Base-by-base conservation (phyloP, 1,140 invertebrate genomes). In the Paraescarpia echinospica region DNA sequence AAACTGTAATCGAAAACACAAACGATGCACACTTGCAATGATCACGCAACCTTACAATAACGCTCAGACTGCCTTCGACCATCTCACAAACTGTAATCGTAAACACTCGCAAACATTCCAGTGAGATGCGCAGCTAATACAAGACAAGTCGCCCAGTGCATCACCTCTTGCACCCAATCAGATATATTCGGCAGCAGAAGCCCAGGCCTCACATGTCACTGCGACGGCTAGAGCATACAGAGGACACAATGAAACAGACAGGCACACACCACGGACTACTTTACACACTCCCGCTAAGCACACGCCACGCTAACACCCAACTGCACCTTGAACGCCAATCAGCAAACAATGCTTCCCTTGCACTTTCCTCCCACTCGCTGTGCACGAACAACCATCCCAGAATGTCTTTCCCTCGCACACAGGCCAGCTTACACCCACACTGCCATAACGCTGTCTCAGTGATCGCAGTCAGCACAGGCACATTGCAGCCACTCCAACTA, bases 181-280 rank as follows among this genome's bases (percentile, higher is more conserved):
- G 27, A 77, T 77, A 77, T 77, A 77, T 77, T 77, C 59, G 59
- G 59, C 59, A 22, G 59, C 59, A 18, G 59, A 27, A 27, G 59
- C 27, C 27, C 59, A 31, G 22, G 59, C 59, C 59, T 77, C 59
- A 77, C 27, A 77, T 2, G 4, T 77, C 22, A 18, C 59, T 77
- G 59, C 12, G 59, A 77, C 59, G 8, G 59, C 59, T 77, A 77
- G 12, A 77, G 59, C 59, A 77, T 77, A 77, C 59, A 77, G 59
- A 77, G 59, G 59, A 77, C 59, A 77, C 59, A 77, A 31, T 77
- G 59, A 77, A 77, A 77, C 59, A 77, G 59, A 77, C 59, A 77
- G 59, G 59, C 59, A 77, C 59, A 31, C 59, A 18, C 22, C 59
- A 77, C 8, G 2, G 59, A 77, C 59, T 6, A 77, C 59, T 77